Evolutionary conservation across 2,113 vertebrate genomes (phyloP).

Genomic region (Zonotrichia leucophrys): DNA sequence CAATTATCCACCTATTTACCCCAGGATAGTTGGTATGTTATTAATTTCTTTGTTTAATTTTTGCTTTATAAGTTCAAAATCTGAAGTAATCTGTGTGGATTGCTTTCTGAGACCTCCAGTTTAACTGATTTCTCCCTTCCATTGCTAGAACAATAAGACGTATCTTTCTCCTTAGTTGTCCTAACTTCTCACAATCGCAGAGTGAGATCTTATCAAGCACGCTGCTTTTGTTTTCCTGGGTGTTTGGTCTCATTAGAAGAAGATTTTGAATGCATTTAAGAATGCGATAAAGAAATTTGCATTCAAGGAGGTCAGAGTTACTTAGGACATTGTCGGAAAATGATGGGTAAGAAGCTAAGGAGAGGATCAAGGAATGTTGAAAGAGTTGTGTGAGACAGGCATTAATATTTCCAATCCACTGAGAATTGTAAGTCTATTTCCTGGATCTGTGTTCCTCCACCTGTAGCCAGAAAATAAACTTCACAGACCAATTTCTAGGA

Average conservation of each 20-base stretch:
- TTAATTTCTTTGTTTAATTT: background rate
- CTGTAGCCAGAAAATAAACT: conserved; percentile 19
- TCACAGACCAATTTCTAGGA: background rate
- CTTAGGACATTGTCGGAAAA: background rate
- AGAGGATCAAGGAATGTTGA: background rate
- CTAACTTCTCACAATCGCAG: background rate
- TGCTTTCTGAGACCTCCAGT: background rate
- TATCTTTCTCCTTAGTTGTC: background rate
- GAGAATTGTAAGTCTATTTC: background rate
- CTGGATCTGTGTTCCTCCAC: background rate
- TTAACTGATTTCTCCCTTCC: background rate
- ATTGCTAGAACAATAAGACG: background rate
- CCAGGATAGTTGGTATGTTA: background rate
- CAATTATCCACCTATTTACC: background rate
- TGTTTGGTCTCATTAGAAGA: background rate
- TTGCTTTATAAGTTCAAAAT: background rate
- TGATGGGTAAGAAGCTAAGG: background rate
- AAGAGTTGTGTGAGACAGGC: background rate
- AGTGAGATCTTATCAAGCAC: background rate
- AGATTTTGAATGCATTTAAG: background rate
- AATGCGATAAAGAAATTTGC: background rate
- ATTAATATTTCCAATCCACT: background rate
- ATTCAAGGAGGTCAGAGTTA: background rate
- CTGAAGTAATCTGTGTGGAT: background rate
- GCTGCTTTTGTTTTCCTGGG: background rate